phyloP scores from a whole-genome alignment of 35 echinoderm and acorn worm species.

The Nesometra sesokonis region DNA sequence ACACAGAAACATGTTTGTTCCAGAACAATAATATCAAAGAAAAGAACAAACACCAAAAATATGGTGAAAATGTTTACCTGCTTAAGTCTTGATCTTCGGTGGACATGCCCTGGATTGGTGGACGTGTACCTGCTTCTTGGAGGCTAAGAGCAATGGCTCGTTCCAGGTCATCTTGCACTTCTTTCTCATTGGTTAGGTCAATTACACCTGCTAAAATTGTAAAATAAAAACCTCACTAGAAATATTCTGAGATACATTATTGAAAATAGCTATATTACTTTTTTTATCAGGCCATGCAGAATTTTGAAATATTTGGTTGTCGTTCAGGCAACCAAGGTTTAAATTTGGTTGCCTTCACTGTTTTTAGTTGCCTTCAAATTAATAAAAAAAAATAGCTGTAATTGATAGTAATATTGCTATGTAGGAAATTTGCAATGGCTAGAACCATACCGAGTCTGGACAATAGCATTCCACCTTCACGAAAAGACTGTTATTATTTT shows the following conservation, averaged over 20 bases:
- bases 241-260: not conserved
- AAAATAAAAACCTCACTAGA: not conserved
- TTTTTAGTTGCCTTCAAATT: too few relatives aligned
- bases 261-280: not conserved
- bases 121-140: slow-evolving; percentile 22
- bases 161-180: slow-evolving; percentile 67
- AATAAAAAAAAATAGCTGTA: too few relatives aligned
- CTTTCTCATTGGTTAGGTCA: slow-evolving; percentile 85
- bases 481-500: too few relatives aligned
- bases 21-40: too few relatives aligned
- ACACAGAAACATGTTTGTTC: too few relatives aligned
- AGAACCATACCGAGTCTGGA: too few relatives aligned
- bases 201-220: slow-evolving; percentile 51
- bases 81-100: slow-evolving; percentile 95
- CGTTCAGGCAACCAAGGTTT: too few relatives aligned
- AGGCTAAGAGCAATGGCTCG: slow-evolving; percentile 87
- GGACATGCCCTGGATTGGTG: slow-evolving; percentile 45
- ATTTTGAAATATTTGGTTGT: too few relatives aligned
- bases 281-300: not conserved
- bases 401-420: too few relatives aligned
- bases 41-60: not conserved
- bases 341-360: too few relatives aligned
- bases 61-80: slow-evolving; percentile 28
- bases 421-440: too few relatives aligned
- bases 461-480: too few relatives aligned